A percentile compares a stretch with the other conserved stretches of the same genome.
Conservation (phyloP, 2,113 vertebrate species). For the Channa maculata region DNA sequence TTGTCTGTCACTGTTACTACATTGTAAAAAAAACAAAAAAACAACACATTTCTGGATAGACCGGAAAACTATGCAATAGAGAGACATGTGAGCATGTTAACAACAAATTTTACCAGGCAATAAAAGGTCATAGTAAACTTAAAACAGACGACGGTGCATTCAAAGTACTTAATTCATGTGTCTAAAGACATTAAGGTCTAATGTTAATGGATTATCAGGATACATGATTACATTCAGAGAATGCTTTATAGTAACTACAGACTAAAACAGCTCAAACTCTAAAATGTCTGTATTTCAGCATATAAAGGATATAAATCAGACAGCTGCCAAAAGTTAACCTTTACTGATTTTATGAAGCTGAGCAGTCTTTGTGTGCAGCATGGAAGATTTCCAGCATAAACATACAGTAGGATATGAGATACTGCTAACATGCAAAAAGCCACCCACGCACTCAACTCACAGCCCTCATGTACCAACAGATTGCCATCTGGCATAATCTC, state of each 20-base stretch:
- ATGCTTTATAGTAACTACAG: neutral
- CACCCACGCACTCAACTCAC: conserved; percentile 74
- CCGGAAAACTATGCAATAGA: no score
- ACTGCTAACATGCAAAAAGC: conserved; percentile 74
- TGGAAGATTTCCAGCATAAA: conserved; percentile 56
- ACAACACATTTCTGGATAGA: no score
- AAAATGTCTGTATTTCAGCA: neutral
- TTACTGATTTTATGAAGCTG: conserved; percentile 6
- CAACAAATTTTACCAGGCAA: no score
- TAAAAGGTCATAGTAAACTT: no score
- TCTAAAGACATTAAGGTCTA: no score
- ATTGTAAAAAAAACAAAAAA: no score
- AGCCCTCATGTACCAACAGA: conserved; percentile 79
- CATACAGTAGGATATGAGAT: conserved; percentile 57
- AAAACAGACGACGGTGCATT: no score
- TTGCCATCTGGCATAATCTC: conserved; percentile 78
- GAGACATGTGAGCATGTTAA: no score
- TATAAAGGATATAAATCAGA: neutral
- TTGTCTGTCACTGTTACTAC: no score
- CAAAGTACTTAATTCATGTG: no score
- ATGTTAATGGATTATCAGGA: no score
- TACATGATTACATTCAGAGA: neutral
- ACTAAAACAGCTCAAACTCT: neutral
- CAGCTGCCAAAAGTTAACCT: conserved; percentile 29
- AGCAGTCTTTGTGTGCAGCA: conserved; percentile 19